Percentiles rank a stretch among this genome's conserved stretches.
Evolutionary conservation across 2,888 invertebrate genomes (phyloP).

Genomic region (Lithosia quadra): DNA sequence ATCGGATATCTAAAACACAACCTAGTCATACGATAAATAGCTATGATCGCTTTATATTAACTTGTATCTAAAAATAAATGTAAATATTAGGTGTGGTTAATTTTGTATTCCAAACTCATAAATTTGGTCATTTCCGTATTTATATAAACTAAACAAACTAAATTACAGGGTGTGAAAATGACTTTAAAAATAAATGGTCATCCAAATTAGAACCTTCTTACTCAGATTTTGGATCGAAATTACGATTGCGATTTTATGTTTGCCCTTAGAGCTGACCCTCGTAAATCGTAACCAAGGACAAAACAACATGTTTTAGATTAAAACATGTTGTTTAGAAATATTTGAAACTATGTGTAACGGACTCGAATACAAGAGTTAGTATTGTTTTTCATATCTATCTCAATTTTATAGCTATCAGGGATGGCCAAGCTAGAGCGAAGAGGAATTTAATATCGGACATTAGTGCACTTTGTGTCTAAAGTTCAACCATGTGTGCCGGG

Average conservation of each 20-base stretch:
- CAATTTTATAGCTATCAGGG: constrained; percentile 21
- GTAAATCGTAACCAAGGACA: constrained; percentile 62
- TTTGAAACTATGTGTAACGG: constrained; percentile 57
- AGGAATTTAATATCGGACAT: constrained; percentile 26
- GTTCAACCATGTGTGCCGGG: constrained; percentile 13
- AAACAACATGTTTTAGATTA: constrained; percentile 60
- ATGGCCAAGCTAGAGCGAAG: constrained; percentile 1
- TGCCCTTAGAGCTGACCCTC: constrained; percentile 50
- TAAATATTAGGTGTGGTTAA: background rate
- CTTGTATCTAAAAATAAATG: too few relatives aligned
- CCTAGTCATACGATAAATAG: too few relatives aligned
- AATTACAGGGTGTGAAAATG: constrained; percentile 39
- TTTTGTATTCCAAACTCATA: constrained; percentile 10
- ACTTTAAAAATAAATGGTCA: constrained; percentile 13
- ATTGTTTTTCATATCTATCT: constrained; percentile 46
- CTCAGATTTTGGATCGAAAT: constrained; percentile 18
- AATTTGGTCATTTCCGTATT: constrained; percentile 34
- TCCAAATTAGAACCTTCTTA: constrained; percentile 28
- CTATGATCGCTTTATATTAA: too few relatives aligned
- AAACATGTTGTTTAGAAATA: constrained; percentile 57
- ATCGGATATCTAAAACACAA: too few relatives aligned
- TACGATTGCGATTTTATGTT: constrained; percentile 16
- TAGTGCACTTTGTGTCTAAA: constrained; percentile 13
- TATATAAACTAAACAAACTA: constrained; percentile 43
- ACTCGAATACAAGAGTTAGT: constrained; percentile 46